Conservation (phyloP, 2,797 vertebrate species). For the Sebastes cheni region DNA sequence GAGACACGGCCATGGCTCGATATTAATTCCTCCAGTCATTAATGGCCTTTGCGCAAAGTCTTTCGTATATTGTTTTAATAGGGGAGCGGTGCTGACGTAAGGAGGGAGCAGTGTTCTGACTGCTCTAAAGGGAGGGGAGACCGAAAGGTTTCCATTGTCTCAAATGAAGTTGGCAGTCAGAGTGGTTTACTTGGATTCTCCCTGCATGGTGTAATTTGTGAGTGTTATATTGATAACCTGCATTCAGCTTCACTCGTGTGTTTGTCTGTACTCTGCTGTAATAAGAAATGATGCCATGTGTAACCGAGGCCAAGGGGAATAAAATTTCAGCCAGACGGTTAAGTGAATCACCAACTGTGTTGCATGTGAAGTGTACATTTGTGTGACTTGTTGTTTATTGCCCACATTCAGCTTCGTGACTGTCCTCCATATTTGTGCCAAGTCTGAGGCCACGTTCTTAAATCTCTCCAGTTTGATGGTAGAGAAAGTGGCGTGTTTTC, state of each 20-base stretch:
- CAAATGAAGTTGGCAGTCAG: constrained; percentile 76
- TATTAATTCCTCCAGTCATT: constrained; percentile 70
- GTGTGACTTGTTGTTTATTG: constrained; percentile 83
- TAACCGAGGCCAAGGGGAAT: constrained; percentile 64
- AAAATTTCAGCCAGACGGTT: constrained; percentile 65
- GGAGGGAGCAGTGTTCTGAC: constrained; percentile 67
- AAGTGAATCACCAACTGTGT: constrained; percentile 76
- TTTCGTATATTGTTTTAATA: constrained; percentile 82
- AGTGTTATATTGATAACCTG: constrained; percentile 79
- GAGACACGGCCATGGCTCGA: constrained; percentile 48
- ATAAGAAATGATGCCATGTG: constrained; percentile 71
- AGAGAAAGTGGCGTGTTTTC: constrained; percentile 62
- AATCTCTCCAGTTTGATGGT: constrained; percentile 72
- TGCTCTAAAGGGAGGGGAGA: constrained; percentile 70
- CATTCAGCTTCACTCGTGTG: constrained; percentile 55
- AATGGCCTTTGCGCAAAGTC: constrained; percentile 63
- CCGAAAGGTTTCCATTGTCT: constrained; percentile 80
- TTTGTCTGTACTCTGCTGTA: constrained; percentile 61
- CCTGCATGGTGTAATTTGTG: constrained; percentile 74
- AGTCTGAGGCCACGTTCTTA: constrained; percentile 75
- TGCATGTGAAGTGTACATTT: constrained; percentile 80
- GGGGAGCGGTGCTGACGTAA: constrained; percentile 73
- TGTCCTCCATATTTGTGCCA: constrained; percentile 75
- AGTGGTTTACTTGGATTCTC: constrained; percentile 73
- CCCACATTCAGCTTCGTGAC: constrained; percentile 78